A percentile compares a stretch with the other conserved stretches of the same genome.
phyloP scores from a whole-genome alignment of 2,797 vertebrate species.

The Chromis chromis region DNA sequence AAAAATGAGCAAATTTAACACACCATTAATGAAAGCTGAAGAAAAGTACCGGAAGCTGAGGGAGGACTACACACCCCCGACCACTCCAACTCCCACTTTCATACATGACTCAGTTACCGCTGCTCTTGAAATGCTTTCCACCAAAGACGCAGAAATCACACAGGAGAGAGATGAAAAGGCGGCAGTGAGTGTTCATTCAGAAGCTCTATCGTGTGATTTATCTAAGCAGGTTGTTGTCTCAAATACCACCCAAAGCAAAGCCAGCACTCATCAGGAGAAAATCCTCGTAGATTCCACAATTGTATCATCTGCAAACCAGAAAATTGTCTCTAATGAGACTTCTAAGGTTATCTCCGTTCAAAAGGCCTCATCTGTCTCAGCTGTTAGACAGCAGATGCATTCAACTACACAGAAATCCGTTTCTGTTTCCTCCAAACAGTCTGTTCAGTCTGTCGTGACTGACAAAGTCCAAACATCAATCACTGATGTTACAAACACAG shows the following conservation, averaged over 20 bases:
- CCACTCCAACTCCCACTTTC: slow-evolving; percentile 69
- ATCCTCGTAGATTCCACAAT: slow-evolving; percentile 55
- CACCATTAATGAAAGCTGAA: slow-evolving; percentile 93
- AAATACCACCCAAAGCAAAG: slow-evolving; percentile 63
- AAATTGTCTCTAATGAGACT: slow-evolving; percentile 76
- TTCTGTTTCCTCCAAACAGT: slow-evolving; percentile 71
- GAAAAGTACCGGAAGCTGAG: slow-evolving; percentile 87
- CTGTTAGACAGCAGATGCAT: slow-evolving; percentile 76
- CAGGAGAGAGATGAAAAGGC: slow-evolving; percentile 63
- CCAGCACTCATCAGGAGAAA: slow-evolving; percentile 66
- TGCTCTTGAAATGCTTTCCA: slow-evolving; percentile 79
- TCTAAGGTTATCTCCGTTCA: slow-evolving; percentile 75
- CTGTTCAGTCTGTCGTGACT: slow-evolving; percentile 53
- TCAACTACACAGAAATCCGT: slow-evolving; percentile 73
- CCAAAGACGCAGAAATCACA: slow-evolving; percentile 56
- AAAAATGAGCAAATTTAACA: slow-evolving; percentile 90
- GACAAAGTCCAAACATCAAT: slow-evolving; percentile 56
- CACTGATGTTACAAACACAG: slow-evolving; percentile 58
- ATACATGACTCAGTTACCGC: slow-evolving; percentile 75
- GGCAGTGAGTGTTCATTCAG: slow-evolving; percentile 59
- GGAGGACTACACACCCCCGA: slow-evolving; percentile 82
- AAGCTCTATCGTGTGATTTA: slow-evolving; percentile 63
- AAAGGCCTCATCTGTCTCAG: slow-evolving; percentile 76
- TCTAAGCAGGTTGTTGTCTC: slow-evolving; percentile 58
- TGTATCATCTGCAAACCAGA: slow-evolving; percentile 69